Base-by-base conservation (phyloP, 2,888 invertebrate genomes). In the Sesamia inferens region DNA sequence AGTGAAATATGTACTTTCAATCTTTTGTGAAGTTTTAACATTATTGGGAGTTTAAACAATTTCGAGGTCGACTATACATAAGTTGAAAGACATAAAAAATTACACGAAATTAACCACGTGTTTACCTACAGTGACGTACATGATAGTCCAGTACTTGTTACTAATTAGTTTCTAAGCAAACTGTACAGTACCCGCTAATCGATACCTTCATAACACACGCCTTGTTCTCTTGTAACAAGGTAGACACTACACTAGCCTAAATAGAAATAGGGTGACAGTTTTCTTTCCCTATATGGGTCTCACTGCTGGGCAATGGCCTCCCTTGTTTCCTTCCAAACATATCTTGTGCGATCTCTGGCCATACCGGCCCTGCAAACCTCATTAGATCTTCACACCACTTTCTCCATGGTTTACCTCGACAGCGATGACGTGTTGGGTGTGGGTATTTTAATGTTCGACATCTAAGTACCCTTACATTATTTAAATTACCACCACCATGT, bases 51-150 rank as follows among this genome's bases (percentile, higher is more conserved):
- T 1, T 24, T 31, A n/a, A 64, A 8, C 5, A 5, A n/a, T 31
- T 51, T 14, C 14, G 31, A n/a, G 19, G 19, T 2, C 31, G 14
- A 31, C 31, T 8, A 4, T 31, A 65, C n/a, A n/a, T 61, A 47
- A 44, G 22, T 63, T 64, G 67, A 68, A 68, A 64, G 55, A 42
- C 71, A n/a, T 67, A 48, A 55, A 70, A 63, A 71, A 47, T 44
- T 64, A 78, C 65, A 47, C 73, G 39, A 62, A 48, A 0, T 65
- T 55, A 55, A 70, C 1, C 61, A 78, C 5, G 55, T 62, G 47
- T 63, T 19, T 44, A 71, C 71, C 71, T 62, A 55, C 75, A 78
- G 31, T 71, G 79, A 78, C 79, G 75, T 77, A 69, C 39, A 47
- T 48, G 47, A 78, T 57, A 78, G 62, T 16, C 11, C 47, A 16